Percentiles rank a stretch among this genome's conserved stretches.
Evolutionary conservation across 2,888 invertebrate species (phyloP).

Genomic region (Ethmia dodecea): DNA sequence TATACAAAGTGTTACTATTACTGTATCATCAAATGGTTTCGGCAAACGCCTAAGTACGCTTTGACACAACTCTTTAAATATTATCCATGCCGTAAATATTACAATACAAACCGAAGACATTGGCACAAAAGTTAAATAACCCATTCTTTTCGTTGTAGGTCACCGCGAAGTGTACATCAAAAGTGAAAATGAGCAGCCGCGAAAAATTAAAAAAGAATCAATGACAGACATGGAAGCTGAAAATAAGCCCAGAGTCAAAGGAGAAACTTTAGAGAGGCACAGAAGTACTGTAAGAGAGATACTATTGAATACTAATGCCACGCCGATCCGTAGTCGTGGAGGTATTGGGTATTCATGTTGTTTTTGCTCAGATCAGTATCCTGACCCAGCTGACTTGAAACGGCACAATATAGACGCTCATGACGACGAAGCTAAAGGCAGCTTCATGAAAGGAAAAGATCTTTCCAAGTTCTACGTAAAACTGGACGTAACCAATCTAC

Average conservation of each 20-base stretch:
- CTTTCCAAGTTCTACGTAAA: conserved; percentile 32
- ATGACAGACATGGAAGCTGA: conserved; percentile 16
- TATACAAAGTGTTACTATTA: too few relatives aligned
- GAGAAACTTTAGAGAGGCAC: conserved; percentile 8
- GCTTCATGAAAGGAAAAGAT: conserved; percentile 30
- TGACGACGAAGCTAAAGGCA: conserved; percentile 27
- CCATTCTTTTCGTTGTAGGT: conserved; percentile 43
- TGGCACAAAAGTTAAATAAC: conserved; percentile 6
- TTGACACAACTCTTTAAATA: too few relatives aligned
- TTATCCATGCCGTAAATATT: too few relatives aligned
- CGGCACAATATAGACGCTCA: conserved; percentile 38
- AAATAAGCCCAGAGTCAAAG: neutral
- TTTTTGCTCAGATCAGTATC: conserved; percentile 34
- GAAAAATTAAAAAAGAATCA: conserved; percentile 12
- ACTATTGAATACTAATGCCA: conserved; percentile 47
- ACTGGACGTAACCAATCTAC: conserved; percentile 40
- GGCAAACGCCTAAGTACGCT: too few relatives aligned
- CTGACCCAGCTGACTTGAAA: conserved; percentile 38
- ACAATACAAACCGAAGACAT: too few relatives aligned
- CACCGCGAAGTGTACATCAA: conserved; percentile 17
- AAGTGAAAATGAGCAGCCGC: conserved; percentile 5
- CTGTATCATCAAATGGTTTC: too few relatives aligned
- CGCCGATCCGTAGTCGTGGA: conserved; percentile 45
- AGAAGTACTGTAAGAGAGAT: conserved; percentile 16
- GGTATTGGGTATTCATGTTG: conserved; percentile 47